These are phyloP conservation scores for Habropoda laboriosa DNA, from an alignment of 1,140 invertebrate species.

Conservation along the genomic window DNA sequence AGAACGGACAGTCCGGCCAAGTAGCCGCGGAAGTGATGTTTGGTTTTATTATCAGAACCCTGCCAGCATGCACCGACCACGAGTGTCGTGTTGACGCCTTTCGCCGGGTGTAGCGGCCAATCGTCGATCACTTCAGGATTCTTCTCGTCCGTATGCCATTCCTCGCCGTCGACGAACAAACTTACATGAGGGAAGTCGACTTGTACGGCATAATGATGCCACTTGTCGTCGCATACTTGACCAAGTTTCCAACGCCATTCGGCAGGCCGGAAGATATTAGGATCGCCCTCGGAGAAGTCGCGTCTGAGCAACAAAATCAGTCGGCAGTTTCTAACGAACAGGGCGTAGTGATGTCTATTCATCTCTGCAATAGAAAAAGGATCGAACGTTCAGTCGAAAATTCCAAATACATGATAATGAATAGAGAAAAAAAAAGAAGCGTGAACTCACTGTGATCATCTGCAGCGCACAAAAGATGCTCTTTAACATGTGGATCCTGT, in stretches of 20 bases:
- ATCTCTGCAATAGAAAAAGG: conserved; percentile 89
- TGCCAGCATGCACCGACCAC: conserved; percentile 99
- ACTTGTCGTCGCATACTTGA: conserved; percentile 97
- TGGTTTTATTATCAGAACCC: conserved; percentile 94
- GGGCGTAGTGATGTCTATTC: conserved; percentile 98
- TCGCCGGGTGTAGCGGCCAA: conserved; percentile 98
- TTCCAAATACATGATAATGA: conserved; percentile 14
- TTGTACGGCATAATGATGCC: conserved; percentile 98
- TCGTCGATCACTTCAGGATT: conserved; percentile 99
- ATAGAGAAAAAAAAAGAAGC: background rate
- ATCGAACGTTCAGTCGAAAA: conserved; percentile 1
- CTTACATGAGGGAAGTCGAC: conserved; percentile 94
- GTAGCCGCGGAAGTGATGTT: conserved; percentile 93
- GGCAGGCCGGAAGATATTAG: conserved; percentile 97
- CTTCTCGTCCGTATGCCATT: conserved; percentile 88
- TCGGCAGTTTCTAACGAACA: conserved; percentile 98
- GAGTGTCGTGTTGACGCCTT: conserved; percentile 95
- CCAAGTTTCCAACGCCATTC: conserved; percentile 98
- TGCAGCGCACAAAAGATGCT: conserved; percentile 97
- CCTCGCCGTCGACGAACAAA: conserved; percentile 94
- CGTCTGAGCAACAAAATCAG: conserved; percentile 95
- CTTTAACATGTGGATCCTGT: conserved; percentile 94
- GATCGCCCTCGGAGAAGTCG: conserved; percentile 95
- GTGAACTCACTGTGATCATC: conserved; percentile 95
- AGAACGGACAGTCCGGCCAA: conserved; percentile 93